Conservation (phyloP, 1,140 invertebrate genomes). For the Parapsyche elsis region DNA sequence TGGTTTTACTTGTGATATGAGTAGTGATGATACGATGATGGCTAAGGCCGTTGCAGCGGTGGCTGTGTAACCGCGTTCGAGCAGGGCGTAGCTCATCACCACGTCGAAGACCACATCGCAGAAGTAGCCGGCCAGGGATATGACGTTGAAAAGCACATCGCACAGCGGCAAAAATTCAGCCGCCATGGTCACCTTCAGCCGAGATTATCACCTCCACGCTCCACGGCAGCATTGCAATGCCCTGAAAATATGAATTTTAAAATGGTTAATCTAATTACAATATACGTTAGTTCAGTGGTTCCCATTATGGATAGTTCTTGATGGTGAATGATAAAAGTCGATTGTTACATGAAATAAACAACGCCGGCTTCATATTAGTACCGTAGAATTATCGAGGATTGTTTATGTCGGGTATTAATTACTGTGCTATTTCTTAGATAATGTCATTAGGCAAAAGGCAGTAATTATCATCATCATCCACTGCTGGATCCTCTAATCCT, state of each 20-base stretch:
- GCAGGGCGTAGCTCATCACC: conserved; percentile 84
- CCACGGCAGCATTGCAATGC: conserved; percentile 33
- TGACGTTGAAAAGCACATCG: conserved; percentile 91
- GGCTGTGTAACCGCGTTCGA: conserved; percentile 71
- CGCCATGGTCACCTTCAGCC: conserved; percentile 65
- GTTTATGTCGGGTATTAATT: too few species aligned
- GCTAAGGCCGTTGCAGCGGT: conserved; percentile 74
- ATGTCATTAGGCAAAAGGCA: too few species aligned
- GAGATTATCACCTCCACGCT: conserved; percentile 22
- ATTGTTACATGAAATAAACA: too few species aligned
- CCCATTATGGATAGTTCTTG: too few species aligned
- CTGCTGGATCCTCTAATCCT: too few species aligned
- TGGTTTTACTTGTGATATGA: conserved; percentile 75
- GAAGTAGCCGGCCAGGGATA: conserved; percentile 90
- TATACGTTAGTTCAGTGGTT: too few species aligned
- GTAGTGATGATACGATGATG: conserved; percentile 76
- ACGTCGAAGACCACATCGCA: conserved; percentile 92
- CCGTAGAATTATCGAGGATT: too few species aligned
- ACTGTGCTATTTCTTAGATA: too few species aligned
- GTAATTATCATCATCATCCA: too few species aligned
- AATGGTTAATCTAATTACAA: too few species aligned
- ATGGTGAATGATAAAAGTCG: too few species aligned
- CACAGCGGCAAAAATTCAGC: conserved; percentile 87
- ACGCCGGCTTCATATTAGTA: too few species aligned
- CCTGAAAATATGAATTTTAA: not conserved